These are phyloP conservation scores for Myocastor coypus DNA, from an alignment of 2,113 vertebrate species.

Conservation along the genomic window DNA sequence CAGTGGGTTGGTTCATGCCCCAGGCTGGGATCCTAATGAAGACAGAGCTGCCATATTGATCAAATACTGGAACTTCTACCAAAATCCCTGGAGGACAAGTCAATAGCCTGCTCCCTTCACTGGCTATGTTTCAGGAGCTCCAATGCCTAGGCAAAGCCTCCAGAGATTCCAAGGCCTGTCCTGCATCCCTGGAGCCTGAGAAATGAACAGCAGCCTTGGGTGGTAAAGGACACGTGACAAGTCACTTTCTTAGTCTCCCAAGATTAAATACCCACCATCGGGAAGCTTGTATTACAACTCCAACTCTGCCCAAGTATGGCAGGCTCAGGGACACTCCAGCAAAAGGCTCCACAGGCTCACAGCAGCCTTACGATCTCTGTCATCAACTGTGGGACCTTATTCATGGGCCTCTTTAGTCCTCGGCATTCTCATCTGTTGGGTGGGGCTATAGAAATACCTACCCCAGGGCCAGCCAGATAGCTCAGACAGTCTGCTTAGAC, in stretches of 20 bases:
- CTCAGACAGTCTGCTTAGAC: too few relatives aligned
- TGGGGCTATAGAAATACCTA: background rate
- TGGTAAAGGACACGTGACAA: rapidly evolving
- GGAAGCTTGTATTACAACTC: background rate
- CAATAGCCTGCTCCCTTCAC: constrained; percentile 23
- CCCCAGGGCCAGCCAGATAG: too few relatives aligned
- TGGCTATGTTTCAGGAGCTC: background rate
- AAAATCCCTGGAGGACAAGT: background rate
- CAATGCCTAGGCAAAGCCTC: background rate
- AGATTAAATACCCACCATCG: background rate
- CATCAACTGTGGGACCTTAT: background rate
- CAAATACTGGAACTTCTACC: background rate
- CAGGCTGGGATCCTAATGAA: constrained; percentile 57
- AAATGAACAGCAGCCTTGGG: background rate
- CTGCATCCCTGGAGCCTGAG: rapidly evolving
- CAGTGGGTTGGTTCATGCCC: background rate
- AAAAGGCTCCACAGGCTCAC: background rate
- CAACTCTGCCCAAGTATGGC: background rate
- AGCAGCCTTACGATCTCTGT: background rate
- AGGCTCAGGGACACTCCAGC: background rate
- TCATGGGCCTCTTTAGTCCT: background rate
- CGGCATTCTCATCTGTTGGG: background rate
- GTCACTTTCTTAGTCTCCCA: background rate
- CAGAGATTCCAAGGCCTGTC: background rate
- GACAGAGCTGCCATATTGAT: constrained; percentile 58